phyloP scores from a whole-genome alignment of 2,797 vertebrate genomes.

The Tadarida brasiliensis region DNA sequence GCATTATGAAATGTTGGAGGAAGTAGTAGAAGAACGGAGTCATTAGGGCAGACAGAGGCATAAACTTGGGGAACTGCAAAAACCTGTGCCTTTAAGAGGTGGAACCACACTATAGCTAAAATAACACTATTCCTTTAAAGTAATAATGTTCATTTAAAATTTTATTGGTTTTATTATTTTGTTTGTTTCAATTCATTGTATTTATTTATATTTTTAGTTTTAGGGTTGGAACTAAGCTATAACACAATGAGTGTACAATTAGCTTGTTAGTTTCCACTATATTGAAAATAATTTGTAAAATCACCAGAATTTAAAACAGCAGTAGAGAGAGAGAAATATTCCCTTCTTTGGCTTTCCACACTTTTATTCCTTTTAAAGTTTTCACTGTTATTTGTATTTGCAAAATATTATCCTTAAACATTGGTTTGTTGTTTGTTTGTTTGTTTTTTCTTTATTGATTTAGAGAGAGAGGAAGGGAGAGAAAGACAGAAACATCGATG shows the following conservation, averaged over 20 bases:
- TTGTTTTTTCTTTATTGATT: background rate
- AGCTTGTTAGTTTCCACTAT: background rate
- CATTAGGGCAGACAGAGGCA: background rate
- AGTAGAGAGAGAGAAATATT: background rate
- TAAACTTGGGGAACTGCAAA: background rate
- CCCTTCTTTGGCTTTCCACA: background rate
- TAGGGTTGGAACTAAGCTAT: slow-evolving; percentile 4
- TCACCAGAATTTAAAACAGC: slow-evolving; percentile 7
- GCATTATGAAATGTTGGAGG: background rate
- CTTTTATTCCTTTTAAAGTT: slow-evolving; percentile 20
- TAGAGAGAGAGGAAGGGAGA: background rate
- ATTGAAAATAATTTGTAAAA: slow-evolving; percentile 31
- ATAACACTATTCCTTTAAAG: background rate
- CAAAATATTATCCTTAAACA: background rate
- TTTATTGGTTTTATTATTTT: slow-evolving; percentile 23
- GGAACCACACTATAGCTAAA: background rate
- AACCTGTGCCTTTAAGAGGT: background rate
- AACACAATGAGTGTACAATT: slow-evolving; percentile 1
- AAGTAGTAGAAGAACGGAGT: background rate
- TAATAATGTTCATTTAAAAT: background rate
- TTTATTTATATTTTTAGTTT: background rate
- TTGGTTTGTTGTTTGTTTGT: background rate
- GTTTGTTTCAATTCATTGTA: background rate
- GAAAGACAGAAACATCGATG: background rate
- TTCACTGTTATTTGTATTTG: slow-evolving; percentile 40